These are phyloP conservation scores for Spinus olivaceus DNA, from an alignment of 2,797 vertebrate species.

Conservation along the genomic window DNA sequence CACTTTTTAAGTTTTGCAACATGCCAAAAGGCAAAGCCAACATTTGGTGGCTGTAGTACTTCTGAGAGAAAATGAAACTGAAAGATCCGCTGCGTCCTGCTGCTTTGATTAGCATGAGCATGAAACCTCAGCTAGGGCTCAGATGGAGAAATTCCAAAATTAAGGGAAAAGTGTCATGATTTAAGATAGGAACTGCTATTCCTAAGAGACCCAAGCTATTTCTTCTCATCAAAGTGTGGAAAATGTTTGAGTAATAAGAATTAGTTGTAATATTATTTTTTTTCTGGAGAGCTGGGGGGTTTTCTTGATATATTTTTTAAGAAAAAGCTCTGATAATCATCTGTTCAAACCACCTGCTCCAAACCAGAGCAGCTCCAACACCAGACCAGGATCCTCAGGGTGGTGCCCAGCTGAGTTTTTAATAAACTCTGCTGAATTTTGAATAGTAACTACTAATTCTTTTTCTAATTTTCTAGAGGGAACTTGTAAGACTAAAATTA, in stretches of 20 bases:
- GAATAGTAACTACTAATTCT: background rate
- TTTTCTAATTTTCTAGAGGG: background rate
- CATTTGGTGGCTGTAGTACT: background rate
- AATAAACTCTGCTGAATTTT: background rate
- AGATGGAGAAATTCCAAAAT: background rate
- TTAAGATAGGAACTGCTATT: background rate
- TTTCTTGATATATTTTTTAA: background rate
- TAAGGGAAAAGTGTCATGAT: background rate
- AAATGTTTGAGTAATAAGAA: background rate
- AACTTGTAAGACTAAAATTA: background rate
- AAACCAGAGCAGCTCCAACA: background rate
- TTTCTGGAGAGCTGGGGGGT: background rate
- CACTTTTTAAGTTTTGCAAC: background rate
- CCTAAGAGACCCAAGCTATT: background rate
- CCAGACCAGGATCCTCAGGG: background rate
- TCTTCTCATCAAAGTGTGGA: background rate
- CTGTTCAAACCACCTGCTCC: background rate
- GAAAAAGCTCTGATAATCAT: background rate
- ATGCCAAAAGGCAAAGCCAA: background rate
- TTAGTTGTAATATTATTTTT: background rate
- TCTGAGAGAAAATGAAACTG: background rate
- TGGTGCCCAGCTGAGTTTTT: background rate
- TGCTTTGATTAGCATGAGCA: background rate
- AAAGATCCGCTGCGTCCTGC: background rate
- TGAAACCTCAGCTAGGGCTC: background rate